These are phyloP conservation scores for Himalopsyche phryganea DNA, from an alignment of 1,140 invertebrate species.

Conservation along the genomic window DNA sequence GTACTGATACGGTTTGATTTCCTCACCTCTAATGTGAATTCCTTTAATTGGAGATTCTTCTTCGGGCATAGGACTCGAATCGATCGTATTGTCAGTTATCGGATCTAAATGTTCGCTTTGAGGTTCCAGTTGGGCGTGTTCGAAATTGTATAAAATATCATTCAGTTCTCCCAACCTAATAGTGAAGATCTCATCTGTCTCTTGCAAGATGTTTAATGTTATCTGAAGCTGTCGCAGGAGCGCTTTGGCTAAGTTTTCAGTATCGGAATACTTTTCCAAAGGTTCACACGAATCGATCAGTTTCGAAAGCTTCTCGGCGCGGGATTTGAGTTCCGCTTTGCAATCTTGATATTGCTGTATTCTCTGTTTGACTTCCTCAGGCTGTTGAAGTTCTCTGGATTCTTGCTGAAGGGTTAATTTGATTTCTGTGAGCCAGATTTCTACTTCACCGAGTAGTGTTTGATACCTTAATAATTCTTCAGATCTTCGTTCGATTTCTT, in stretches of 20 bases:
- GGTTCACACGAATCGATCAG: conserved; percentile 35
- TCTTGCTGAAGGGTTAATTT: conserved; percentile 33
- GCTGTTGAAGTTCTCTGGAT: conserved; percentile 22
- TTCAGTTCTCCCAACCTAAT: conserved; percentile 54
- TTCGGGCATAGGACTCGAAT: conserved; percentile 60
- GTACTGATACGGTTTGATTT: conserved; percentile 30
- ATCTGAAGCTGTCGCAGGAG: conserved; percentile 55
- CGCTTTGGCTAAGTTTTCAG: conserved; percentile 41
- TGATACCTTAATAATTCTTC: conserved; percentile 59
- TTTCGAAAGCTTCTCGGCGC: conserved; percentile 21
- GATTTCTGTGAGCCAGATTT: conserved; percentile 56
- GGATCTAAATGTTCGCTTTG: conserved; percentile 43
- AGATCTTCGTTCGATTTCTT: conserved; percentile 52
- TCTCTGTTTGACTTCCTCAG: conserved; percentile 26
- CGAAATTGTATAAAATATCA: conserved; percentile 37
- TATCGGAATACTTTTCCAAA: conserved; percentile 39
- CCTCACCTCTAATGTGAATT: conserved; percentile 18
- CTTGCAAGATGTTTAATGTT: conserved; percentile 54
- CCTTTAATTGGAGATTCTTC: conserved; percentile 40
- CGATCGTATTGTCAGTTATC: conserved; percentile 57
- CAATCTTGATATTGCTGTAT: conserved; percentile 24
- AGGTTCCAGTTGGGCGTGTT: conserved; percentile 41
- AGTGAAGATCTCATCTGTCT: conserved; percentile 55
- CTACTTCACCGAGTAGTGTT: conserved; percentile 59
- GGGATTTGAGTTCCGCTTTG: conserved; percentile 21